Evolutionary conservation across 2,797 vertebrate species (phyloP).

Genomic region (Notoglanidium macrostoma): DNA sequence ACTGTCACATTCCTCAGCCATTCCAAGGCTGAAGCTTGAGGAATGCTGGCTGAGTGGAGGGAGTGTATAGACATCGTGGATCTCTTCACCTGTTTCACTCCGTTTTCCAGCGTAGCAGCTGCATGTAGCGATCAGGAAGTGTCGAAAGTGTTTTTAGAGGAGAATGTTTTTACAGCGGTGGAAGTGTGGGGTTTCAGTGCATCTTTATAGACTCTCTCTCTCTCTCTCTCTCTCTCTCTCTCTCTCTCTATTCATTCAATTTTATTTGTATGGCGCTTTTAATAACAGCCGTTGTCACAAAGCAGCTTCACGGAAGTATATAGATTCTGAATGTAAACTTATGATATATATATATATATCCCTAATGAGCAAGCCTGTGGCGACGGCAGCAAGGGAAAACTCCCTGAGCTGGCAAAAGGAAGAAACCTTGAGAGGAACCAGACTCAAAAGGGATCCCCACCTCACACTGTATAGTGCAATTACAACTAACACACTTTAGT

Average conservation of each 20-base stretch:
- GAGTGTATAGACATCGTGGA: background rate
- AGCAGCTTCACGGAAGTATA: too few relatives aligned
- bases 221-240: background rate
- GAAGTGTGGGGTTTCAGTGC: background rate
- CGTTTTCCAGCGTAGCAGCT: slow-evolving; percentile 37
- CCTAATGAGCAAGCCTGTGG: too few relatives aligned
- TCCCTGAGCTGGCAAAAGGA: too few relatives aligned
- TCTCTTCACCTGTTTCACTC: slow-evolving; percentile 44
- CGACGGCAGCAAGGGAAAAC: too few relatives aligned
- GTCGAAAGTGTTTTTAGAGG: slow-evolving; percentile 6
- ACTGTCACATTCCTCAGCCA: slow-evolving; percentile 27
- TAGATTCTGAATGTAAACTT: too few relatives aligned
- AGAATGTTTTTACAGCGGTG: slow-evolving; percentile 23
- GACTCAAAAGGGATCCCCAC: too few relatives aligned
- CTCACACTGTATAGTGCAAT: too few relatives aligned
- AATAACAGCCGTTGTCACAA: too few relatives aligned
- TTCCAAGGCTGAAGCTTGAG: slow-evolving; percentile 32
- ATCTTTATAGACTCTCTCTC: background rate
- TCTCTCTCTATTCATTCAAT: background rate
- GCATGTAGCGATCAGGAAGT: slow-evolving; percentile 20
- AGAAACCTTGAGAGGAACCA: too few relatives aligned
- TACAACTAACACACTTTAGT: too few relatives aligned
- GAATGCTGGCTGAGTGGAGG: slow-evolving; percentile 12
- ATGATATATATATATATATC: too few relatives aligned
- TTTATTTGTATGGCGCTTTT: too few relatives aligned